Evolutionary conservation across 2,113 vertebrate genomes (phyloP).

Genomic region (Pica pica): DNA sequence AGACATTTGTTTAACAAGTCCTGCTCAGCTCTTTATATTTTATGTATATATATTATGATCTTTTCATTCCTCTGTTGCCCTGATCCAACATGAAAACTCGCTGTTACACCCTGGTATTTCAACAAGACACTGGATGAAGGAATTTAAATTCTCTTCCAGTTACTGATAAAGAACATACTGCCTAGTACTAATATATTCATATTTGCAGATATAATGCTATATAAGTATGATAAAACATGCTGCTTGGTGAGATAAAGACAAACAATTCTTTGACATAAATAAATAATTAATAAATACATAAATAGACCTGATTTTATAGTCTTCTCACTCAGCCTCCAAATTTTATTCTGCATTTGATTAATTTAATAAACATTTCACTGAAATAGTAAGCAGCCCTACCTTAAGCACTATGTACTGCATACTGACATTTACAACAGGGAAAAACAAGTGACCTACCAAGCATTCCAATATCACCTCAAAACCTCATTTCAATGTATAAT

Average conservation of each 20-base stretch:
- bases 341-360: background rate
- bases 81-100: background rate
- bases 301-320: background rate
- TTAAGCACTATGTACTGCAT: background rate
- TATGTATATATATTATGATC: background rate
- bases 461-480: background rate
- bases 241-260: background rate
- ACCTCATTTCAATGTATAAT: background rate
- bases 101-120: background rate
- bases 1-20: background rate
- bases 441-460: background rate
- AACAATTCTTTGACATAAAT: background rate
- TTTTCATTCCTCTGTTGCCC: background rate
- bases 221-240: background rate
- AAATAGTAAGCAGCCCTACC: background rate
- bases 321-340: background rate
- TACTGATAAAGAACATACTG: background rate
- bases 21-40: background rate
- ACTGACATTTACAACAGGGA: background rate
- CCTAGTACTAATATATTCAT: background rate
- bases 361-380: background rate
- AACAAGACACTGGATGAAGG: background rate
- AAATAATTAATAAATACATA: background rate
- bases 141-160: background rate
- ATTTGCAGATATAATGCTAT: background rate